Base-by-base conservation (phyloP, 2,797 vertebrate genomes). In the Catamblyrhynchus diadema region DNA sequence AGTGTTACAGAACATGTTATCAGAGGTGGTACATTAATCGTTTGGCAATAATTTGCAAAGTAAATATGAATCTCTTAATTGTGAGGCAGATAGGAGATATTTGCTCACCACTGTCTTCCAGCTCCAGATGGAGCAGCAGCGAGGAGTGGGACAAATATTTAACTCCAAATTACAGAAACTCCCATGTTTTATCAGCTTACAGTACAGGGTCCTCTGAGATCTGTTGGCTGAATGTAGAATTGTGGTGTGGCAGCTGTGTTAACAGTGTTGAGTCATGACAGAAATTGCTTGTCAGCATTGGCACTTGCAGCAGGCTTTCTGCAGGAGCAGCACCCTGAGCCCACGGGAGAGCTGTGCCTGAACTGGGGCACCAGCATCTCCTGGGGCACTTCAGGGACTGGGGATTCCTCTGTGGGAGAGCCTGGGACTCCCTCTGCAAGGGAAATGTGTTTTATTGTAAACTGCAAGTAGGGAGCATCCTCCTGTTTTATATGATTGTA, bases 381-480 rank as follows among this genome's bases (percentile, higher is more conserved):
- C 70, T 24, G 0, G 2, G 3, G 1, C 21, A 8, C 35, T 73
- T 39, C 71, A 8, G 6, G 39, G 28, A 2, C 5, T 0, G 3
- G 13, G 27, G 21, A 4, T 23, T 44, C 56, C 24, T 28, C 4
- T 14, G 23, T 12, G 15, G 30, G 19, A 65, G 32, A 48, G 69
- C 4, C 33, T 33, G n/a, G 21, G 9, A 8, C 30, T 64, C 0
- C 0, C 32, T 60, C 33, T 82, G 61, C 56, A 17, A 37, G 51
- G 37, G 24, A 33, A 62, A 62, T 20, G 18, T 39, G 4, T 27
- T 74, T 30, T 53, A 10, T n/a, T 81, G 18, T n/a, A 12, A 42
- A 8, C 20, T 48, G 72, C 12, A 37, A n/a, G 17, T 23, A 28
- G 39, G 54, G 35, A 84, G 16, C 51, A 44, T 56, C 39, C 18